These are phyloP conservation scores for Manacus vitellinus DNA, from an alignment of 2,113 vertebrate species.

Conservation along the genomic window DNA sequence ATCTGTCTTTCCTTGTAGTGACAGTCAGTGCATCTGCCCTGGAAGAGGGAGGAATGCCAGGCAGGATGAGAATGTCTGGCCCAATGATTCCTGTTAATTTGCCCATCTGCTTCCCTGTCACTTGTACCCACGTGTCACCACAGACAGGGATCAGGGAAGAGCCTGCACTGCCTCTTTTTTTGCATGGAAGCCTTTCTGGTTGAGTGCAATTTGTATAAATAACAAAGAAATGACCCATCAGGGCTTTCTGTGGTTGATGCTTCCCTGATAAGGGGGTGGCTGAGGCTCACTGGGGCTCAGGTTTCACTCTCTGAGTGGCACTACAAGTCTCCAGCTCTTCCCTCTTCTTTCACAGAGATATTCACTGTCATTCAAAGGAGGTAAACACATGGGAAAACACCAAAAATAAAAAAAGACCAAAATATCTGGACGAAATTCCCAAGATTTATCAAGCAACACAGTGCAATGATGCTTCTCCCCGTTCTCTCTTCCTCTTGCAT, in stretches of 20 bases:
- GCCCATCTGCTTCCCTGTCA: conserved; percentile 24
- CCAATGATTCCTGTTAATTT: neutral
- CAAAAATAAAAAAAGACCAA: neutral
- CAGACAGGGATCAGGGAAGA: neutral
- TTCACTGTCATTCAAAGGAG: neutral
- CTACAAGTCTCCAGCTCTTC: neutral
- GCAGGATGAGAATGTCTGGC: neutral
- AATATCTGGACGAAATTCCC: neutral
- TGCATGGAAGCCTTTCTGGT: accelerated
- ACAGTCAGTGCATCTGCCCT: conserved; percentile 24
- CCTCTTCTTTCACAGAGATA: accelerated
- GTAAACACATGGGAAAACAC: neutral
- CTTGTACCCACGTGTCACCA: neutral
- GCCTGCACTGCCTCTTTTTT: neutral
- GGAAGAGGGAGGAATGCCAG: neutral
- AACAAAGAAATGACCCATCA: neutral
- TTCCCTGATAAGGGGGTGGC: accelerated
- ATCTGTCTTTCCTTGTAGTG: neutral
- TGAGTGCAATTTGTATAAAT: neutral
- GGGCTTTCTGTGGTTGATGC: neutral
- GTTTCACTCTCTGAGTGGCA: neutral
- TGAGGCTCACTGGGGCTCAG: neutral
- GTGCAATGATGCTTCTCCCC: neutral
- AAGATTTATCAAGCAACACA: neutral
- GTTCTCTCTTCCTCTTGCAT: neutral